Conservation (phyloP, 2,113 vertebrate species). For the Pantherophis guttatus region DNA sequence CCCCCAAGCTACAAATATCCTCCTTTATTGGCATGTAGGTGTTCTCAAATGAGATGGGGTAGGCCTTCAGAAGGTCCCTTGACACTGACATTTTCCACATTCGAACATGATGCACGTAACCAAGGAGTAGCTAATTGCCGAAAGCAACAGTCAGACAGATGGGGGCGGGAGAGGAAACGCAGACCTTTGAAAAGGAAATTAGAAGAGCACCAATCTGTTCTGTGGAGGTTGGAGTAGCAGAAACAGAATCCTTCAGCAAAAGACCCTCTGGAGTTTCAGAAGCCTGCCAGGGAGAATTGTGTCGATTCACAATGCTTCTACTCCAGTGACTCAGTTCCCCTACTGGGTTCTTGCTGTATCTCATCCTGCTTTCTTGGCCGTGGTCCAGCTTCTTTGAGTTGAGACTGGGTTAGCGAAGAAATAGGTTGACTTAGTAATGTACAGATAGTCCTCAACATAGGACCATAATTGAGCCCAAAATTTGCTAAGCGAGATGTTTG, state of each 20-base stretch:
- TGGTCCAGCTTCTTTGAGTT: neutral
- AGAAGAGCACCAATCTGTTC: slow-evolving; percentile 4
- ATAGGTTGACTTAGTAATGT: neutral
- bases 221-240: neutral
- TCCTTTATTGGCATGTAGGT: neutral
- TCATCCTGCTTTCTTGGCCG: neutral
- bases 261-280: neutral
- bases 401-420: neutral
- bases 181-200: slow-evolving; percentile 18
- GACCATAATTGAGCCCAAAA: too few relatives aligned
- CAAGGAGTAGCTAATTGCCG: neutral
- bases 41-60: neutral
- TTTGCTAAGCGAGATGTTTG: too few relatives aligned
- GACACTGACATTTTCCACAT: neutral
- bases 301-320: neutral
- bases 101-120: neutral
- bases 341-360: neutral
- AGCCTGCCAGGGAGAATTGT: neutral
- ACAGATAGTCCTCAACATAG: too few relatives aligned
- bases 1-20: neutral
- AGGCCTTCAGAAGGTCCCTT: neutral
- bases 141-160: neutral
- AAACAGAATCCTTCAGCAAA: neutral
- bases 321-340: neutral
- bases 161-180: slow-evolving; percentile 14